Evolutionary conservation across 2,888 invertebrate species (phyloP).

Genomic region (Drosophila tripunctata): DNA sequence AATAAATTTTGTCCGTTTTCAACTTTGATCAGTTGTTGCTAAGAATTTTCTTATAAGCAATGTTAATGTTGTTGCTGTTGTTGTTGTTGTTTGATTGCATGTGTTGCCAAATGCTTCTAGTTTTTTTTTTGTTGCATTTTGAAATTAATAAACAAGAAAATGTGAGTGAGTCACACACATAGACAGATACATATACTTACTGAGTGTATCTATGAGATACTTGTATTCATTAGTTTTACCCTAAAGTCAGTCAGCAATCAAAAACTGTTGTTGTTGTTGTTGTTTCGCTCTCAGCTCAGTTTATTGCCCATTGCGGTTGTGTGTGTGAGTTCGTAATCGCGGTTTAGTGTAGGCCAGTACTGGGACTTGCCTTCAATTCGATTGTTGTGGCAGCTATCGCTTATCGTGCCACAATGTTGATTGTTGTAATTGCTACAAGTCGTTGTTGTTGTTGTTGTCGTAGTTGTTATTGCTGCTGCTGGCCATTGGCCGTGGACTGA

Average conservation of each 20-base stretch:
- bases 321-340: constrained; percentile 53
- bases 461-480: constrained; percentile 60
- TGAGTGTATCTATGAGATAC: constrained; percentile 59
- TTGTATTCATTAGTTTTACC: constrained; percentile 60
- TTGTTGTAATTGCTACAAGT: constrained; percentile 68
- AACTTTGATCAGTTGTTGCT: constrained; percentile 24
- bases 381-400: constrained; percentile 42
- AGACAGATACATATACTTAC: neutral
- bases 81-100: constrained; percentile 26
- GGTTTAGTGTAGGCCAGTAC: constrained; percentile 64
- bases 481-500: constrained; percentile 55
- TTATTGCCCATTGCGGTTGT: constrained; percentile 45
- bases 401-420: constrained; percentile 58
- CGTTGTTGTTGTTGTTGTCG: constrained; percentile 58
- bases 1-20: constrained; percentile 9
- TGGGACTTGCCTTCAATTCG: constrained; percentile 32
- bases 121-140: constrained; percentile 49
- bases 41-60: neutral
- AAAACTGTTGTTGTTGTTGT: constrained; percentile 46
- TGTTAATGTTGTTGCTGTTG: constrained; percentile 6
- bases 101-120: constrained; percentile 58
- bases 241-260: constrained; percentile 57
- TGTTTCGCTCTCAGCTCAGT: constrained; percentile 43
- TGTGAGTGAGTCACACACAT: constrained; percentile 28
- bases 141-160: constrained; percentile 57